These are phyloP conservation scores for Leuctra nigra DNA, from an alignment of 2,888 invertebrate genomes.

Conservation along the genomic window DNA sequence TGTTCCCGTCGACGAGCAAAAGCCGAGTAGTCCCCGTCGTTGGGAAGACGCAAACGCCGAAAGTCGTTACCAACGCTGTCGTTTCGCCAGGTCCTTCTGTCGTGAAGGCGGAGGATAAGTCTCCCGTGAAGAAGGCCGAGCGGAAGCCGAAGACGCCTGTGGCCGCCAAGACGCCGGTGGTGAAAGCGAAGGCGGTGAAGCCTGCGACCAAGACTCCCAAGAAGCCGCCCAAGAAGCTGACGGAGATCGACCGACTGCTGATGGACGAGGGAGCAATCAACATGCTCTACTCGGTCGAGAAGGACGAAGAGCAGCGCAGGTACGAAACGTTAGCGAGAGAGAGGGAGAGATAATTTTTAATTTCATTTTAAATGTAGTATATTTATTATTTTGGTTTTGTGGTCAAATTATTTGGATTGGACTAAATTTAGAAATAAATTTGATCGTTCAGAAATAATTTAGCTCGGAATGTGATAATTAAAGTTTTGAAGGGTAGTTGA, in stretches of 20 bases:
- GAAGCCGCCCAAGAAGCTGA: slow-evolving; percentile 45
- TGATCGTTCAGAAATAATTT: no score
- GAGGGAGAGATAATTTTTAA: no score
- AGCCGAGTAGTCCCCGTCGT: slow-evolving; percentile 2
- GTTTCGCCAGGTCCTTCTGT: neutral
- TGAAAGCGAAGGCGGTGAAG: neutral
- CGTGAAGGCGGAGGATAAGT: neutral
- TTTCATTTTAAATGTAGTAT: no score
- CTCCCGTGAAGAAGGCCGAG: neutral
- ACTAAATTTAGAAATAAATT: no score
- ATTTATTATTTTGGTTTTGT: no score
- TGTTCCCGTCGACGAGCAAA: slow-evolving; percentile 11
- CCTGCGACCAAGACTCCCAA: slow-evolving; percentile 13
- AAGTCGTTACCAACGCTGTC: neutral
- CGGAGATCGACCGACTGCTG: slow-evolving; percentile 68
- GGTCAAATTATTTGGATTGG: no score
- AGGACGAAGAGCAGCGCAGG: slow-evolving; percentile 35
- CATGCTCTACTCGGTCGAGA: slow-evolving; percentile 72
- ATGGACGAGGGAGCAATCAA: slow-evolving; percentile 85
- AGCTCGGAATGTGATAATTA: no score
- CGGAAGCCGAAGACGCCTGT: neutral
- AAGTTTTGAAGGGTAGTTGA: no score
- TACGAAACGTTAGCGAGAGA: no score
- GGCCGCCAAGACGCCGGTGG: neutral
- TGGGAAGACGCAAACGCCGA: neutral